A percentile compares a stretch with the other conserved stretches of the same genome.
Evolutionary conservation across 2,888 invertebrate species (phyloP).

Genomic region (Mythimna lalbum): DNA sequence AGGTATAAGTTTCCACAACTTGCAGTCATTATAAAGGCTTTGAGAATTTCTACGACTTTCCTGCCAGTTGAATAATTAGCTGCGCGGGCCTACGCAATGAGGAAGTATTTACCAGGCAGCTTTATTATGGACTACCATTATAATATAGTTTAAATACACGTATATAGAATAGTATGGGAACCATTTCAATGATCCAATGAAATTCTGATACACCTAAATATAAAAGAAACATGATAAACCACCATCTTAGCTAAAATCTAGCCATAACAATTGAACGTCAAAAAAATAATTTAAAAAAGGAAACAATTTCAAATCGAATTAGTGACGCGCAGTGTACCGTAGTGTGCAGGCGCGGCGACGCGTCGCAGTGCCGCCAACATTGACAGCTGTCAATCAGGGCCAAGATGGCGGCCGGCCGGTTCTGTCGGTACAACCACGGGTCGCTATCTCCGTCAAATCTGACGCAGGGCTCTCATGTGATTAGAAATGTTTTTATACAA

Average conservation of each 20-base stretch:
- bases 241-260: constrained; percentile 13
- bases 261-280: constrained; percentile 45
- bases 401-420: constrained; percentile 89
- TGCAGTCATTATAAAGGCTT: constrained; percentile 10
- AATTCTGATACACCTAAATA: too few relatives aligned
- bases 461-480: constrained; percentile 70
- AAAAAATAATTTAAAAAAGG: constrained; percentile 45
- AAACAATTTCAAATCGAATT: constrained; percentile 78
- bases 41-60: constrained; percentile 37
- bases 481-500: constrained; percentile 67
- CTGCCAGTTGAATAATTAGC: constrained; percentile 33
- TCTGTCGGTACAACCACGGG: constrained; percentile 73
- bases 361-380: constrained; percentile 89
- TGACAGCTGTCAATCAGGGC: constrained; percentile 90
- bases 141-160: background rate
- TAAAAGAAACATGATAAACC: too few relatives aligned
- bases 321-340: constrained; percentile 78
- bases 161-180: background rate
- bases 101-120: constrained; percentile 25
- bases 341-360: constrained; percentile 85
- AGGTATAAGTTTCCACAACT: constrained; percentile 8
- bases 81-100: constrained; percentile 3
- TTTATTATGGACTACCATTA: constrained; percentile 13
- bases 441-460: constrained; percentile 79
- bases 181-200: too few relatives aligned